These are phyloP conservation scores for Eira barbara DNA, from an alignment of 2,113 vertebrate species.

Conservation along the genomic window DNA sequence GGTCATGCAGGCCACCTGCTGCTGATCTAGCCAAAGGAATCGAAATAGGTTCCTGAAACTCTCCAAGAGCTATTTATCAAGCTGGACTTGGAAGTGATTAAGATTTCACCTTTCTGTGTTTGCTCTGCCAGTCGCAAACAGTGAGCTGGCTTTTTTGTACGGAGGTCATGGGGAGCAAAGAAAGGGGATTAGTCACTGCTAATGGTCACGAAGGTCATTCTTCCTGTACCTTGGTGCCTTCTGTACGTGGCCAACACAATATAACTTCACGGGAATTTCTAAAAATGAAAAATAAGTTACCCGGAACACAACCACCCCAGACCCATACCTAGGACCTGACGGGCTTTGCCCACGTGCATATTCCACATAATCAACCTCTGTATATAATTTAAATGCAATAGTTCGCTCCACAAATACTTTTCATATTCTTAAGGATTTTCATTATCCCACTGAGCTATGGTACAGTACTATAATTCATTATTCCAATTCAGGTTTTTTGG, in stretches of 20 bases:
- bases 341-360: not conserved
- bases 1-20: not conserved
- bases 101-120: not conserved
- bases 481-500: constrained; percentile 20
- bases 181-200: not conserved
- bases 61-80: not conserved
- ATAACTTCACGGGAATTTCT: not conserved
- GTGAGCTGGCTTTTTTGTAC: not conserved
- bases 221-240: not conserved
- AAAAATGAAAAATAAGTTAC: not conserved
- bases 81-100: not conserved
- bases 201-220: not conserved
- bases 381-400: constrained; percentile 1
- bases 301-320: not conserved
- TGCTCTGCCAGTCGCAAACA: not conserved
- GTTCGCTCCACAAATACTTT: constrained; percentile 52
- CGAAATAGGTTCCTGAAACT: not conserved
- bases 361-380: not conserved
- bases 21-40: not conserved
- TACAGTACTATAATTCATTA: constrained; percentile 5
- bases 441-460: not conserved
- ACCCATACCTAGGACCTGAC: not conserved
- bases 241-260: not conserved
- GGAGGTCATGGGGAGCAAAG: not conserved
- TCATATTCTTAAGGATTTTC: constrained; percentile 17